Base-by-base conservation (phyloP, 2,797 vertebrate genomes). In the Mionectes olivaceus region DNA sequence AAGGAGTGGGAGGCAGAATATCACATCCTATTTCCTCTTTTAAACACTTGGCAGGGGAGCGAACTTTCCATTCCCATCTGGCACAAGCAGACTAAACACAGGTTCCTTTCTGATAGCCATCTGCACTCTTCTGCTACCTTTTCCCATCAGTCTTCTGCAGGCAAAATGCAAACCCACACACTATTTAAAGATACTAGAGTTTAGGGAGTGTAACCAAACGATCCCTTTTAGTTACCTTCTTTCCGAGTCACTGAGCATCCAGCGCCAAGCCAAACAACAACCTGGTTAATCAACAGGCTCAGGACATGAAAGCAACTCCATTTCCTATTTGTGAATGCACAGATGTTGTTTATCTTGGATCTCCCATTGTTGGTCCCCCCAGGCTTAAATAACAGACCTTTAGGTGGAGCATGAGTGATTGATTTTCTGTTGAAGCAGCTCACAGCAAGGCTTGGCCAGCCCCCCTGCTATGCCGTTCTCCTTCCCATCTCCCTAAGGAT, bases 271-370 rank as follows among this genome's bases (percentile, higher is more conserved):
- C 85, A 95, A 96, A 96, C 85, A 94, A 93, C 74, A 92, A 75
- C 59, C 53, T 0, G 1, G 79, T 76, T 94, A 91, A 95, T 93
- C 94, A 92, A 96, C 89, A 88, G 82, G 85, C 92, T 96, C 47
- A 33, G 94, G 79, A 96, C 91, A 93, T 94, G 96, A 97, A 97
- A 97, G 84, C 76, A 73, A 55, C 89, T 95, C 94, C 32, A 88
- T 90, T 96, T 97, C 97, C 97, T 97, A 97, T 97, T 97, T 97
- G 96, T 90, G 95, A 97, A 95, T 94, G 93, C 95, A 92, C 95
- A 96, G 97, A 97, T 97, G 96, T 96, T 97, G 96, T 96, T 97
- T 97, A 95, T 96, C 94, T 97, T 95, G 95, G 97, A 94, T 95
- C 92, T 90, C 56, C 60, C 75, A 30, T 71, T 83, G 82, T 82